Conservation (phyloP, 2,113 vertebrate genomes). For the Thalassarche chlororhynchos region DNA sequence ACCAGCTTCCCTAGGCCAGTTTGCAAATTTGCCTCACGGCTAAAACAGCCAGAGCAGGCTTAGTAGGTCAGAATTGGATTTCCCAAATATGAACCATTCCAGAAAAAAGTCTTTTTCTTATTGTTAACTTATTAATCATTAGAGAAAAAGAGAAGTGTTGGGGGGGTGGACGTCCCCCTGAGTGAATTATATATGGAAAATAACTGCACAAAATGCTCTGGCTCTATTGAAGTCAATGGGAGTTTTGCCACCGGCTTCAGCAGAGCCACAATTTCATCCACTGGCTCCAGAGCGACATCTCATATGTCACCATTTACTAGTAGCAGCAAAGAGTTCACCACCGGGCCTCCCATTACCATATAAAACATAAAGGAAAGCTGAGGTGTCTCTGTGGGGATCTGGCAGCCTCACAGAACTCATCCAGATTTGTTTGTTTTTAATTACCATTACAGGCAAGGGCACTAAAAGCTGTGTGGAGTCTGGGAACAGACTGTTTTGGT, state of each 20-base stretch:
- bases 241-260: neutral
- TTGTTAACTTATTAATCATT: constrained; percentile 18
- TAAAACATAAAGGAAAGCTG: constrained; percentile 21
- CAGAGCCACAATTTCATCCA: neutral
- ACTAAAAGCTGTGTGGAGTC: constrained; percentile 8
- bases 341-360: neutral
- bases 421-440: constrained; percentile 60
- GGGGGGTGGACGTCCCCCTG: neutral
- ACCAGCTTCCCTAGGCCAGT: constrained; percentile 59
- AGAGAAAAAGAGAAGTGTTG: neutral
- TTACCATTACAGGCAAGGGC: constrained; percentile 21
- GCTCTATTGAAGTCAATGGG: neutral
- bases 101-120: neutral
- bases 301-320: neutral
- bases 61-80: constrained; percentile 50
- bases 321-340: constrained; percentile 8
- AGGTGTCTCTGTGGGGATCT: constrained; percentile 30
- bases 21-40: constrained; percentile 42
- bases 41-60: constrained; percentile 51
- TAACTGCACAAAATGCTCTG: neutral
- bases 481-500: constrained; percentile 36
- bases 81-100: constrained; percentile 20
- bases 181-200: constrained; percentile 21
- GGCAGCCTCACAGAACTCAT: neutral
- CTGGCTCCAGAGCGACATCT: neutral